phyloP scores from a whole-genome alignment of 2,888 invertebrate genomes.

The Eupithecia tripunctaria region DNA sequence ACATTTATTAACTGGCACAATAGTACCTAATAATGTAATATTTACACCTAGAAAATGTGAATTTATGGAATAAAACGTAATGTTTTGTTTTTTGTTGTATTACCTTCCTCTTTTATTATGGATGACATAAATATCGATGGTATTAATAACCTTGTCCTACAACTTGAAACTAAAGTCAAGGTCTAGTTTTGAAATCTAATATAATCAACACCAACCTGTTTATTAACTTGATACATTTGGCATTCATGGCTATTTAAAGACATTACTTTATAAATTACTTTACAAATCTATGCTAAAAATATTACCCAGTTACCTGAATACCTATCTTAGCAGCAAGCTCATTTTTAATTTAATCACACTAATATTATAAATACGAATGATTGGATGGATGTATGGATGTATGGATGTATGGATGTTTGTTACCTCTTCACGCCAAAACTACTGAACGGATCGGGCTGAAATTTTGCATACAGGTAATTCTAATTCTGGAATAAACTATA shows the following conservation, averaged over 20 bases:
- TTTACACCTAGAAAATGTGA: constrained; percentile 15
- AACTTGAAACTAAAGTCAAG: constrained; percentile 39
- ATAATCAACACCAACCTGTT: constrained; percentile 35
- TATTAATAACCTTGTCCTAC: constrained; percentile 37
- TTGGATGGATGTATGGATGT: too few species aligned
- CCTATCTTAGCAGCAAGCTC: background rate
- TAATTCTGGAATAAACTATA: too few species aligned
- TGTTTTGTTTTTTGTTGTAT: constrained; percentile 24
- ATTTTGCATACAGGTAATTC: too few species aligned
- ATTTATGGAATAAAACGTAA: constrained; percentile 27
- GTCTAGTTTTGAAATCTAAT: constrained; percentile 42
- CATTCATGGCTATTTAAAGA: constrained; percentile 7
- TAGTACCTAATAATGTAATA: background rate
- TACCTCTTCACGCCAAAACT: too few species aligned
- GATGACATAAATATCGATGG: background rate
- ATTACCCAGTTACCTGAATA: background rate
- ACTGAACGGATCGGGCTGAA: too few species aligned
- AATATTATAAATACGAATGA: too few species aligned
- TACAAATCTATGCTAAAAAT: background rate
- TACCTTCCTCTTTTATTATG: constrained; percentile 15
- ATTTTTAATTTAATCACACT: too few species aligned
- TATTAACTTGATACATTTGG: constrained; percentile 13
- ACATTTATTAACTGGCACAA: constrained; percentile 1
- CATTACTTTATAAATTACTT: background rate
- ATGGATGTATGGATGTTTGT: too few species aligned